phyloP scores from a whole-genome alignment of 23 tunicate genomes.

The Halocynthia roretzi region DNA sequence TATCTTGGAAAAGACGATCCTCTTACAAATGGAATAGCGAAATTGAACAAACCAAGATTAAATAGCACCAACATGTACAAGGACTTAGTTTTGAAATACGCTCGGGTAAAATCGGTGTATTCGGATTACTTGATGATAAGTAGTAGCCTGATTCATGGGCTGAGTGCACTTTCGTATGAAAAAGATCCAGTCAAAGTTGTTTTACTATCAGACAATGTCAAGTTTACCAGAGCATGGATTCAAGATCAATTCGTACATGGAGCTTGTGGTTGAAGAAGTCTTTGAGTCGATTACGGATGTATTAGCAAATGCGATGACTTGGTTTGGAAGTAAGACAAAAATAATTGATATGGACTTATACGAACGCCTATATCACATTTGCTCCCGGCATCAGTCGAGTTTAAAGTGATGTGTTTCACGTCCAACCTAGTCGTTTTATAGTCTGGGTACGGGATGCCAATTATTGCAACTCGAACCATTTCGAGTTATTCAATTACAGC shows the following conservation, averaged over 20 bases:
- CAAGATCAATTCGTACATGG: slow-evolving; percentile 13
- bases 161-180: background rate
- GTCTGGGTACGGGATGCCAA: too few species aligned
- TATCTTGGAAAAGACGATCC: slow-evolving; percentile 5
- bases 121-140: background rate
- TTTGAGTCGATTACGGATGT: slow-evolving; percentile 2
- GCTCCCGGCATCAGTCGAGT: too few species aligned
- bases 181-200: background rate
- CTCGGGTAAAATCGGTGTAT: background rate
- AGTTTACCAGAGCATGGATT: slow-evolving; percentile 49
- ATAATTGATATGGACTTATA: background rate
- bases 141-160: background rate
- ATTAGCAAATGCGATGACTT: slow-evolving; percentile 37
- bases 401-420: too few species aligned
- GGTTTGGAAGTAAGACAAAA: slow-evolving; percentile 74
- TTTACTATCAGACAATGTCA: slow-evolving; percentile 37
- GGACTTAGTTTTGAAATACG: slow-evolving; percentile 22
- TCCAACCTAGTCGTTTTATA: too few species aligned
- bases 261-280: slow-evolving; percentile 19
- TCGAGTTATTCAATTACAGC: too few species aligned
- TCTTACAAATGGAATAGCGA: background rate
- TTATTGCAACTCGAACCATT: too few species aligned
- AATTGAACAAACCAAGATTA: slow-evolving; percentile 11
- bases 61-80: slow-evolving; percentile 5
- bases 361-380: background rate